A percentile compares a stretch with the other conserved stretches of the same genome.
These are phyloP conservation scores for Tetragnatha montana DNA, from an alignment of 2,888 invertebrate genomes.

Conservation along the genomic window DNA sequence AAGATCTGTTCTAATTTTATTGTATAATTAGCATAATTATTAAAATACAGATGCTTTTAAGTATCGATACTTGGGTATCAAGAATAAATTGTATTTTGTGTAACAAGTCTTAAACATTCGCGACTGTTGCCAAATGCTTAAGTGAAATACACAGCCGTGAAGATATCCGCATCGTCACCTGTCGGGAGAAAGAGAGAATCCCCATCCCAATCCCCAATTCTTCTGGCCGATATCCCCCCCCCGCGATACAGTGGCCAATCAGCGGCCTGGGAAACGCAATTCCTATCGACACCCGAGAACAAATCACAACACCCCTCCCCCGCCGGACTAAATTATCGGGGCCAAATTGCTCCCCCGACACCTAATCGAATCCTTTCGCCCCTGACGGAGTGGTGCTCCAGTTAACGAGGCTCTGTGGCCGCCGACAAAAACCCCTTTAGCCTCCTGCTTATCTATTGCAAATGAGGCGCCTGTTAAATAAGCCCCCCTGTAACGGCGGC, in stretches of 20 bases:
- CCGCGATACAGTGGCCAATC: constrained; percentile 2
- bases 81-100: too few species aligned
- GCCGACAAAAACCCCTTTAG: not conserved
- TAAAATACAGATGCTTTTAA: too few species aligned
- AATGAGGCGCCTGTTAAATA: not conserved
- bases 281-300: constrained; percentile 25
- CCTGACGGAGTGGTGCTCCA: constrained; percentile 8
- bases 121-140: too few species aligned
- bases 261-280: constrained; percentile 20
- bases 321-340: constrained; percentile 27
- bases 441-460: not conserved
- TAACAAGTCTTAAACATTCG: too few species aligned
- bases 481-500: not conserved
- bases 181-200: not conserved
- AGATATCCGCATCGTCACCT: too few species aligned
- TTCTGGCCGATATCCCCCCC: not conserved
- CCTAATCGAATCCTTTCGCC: constrained; percentile 29
- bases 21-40: too few species aligned
- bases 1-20: too few species aligned
- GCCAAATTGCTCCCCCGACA: constrained; percentile 30
- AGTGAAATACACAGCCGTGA: too few species aligned
- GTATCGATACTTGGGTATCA: too few species aligned
- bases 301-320: constrained; percentile 15
- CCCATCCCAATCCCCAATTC: not conserved
- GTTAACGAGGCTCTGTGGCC: not conserved